Conservation (phyloP, 2,888 invertebrate species). For the Microdon myrmicae region DNA sequence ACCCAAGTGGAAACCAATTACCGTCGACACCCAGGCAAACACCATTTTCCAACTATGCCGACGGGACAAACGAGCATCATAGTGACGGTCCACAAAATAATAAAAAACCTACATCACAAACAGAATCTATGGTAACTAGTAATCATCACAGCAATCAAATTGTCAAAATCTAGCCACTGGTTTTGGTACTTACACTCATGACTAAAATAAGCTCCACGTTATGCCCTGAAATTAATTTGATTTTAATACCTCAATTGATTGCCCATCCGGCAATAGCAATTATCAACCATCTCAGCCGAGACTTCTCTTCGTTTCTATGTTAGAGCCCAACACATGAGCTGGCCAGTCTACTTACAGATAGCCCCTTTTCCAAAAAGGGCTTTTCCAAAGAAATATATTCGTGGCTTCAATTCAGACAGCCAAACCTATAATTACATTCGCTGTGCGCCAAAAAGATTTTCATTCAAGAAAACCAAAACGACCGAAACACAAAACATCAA, state of each 20-base stretch:
- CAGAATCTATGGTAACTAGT: too few relatives aligned
- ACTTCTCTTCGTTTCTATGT: too few relatives aligned
- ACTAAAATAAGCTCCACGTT: conserved; percentile 13
- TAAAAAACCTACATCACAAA: too few relatives aligned
- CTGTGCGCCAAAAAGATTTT: conserved; percentile 41
- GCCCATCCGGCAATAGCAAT: conserved; percentile 15
- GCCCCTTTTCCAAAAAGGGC: conserved; percentile 5
- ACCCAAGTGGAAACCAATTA: too few relatives aligned
- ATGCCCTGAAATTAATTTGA: conserved; percentile 33
- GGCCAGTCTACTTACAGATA: not conserved
- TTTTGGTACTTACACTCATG: conserved; percentile 8
- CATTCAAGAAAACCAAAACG: conserved; percentile 25
- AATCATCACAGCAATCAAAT: conserved; percentile 29
- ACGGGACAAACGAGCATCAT: too few relatives aligned
- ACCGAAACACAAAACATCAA: conserved; percentile 6
- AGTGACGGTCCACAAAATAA: too few relatives aligned
- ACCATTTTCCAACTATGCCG: too few relatives aligned
- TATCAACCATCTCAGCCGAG: conserved; percentile 14
- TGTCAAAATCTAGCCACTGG: conserved; percentile 49
- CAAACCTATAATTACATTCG: conserved; percentile 42
- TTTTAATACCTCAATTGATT: conserved; percentile 34
- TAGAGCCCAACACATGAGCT: too few relatives aligned
- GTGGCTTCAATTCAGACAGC: conserved; percentile 25
- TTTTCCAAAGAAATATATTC: conserved; percentile 35
- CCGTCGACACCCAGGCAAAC: too few relatives aligned